These are phyloP conservation scores for Apaloderma vittatum DNA, from an alignment of 2,113 vertebrate species.

Conservation along the genomic window DNA sequence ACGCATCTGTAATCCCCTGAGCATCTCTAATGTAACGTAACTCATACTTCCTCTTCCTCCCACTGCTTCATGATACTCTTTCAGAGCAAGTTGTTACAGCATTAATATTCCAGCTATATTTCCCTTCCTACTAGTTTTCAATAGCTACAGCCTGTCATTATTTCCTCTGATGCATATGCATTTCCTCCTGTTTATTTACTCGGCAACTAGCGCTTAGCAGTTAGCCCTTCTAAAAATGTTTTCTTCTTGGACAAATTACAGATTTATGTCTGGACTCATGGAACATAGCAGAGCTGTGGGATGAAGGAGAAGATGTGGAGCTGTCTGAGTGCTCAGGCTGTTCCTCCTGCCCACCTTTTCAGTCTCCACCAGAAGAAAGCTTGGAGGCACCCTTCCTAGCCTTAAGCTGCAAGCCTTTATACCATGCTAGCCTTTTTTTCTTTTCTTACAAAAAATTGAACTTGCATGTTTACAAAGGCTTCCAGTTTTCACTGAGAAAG, in stretches of 20 bases:
- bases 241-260: neutral
- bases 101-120: neutral
- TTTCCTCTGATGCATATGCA: neutral
- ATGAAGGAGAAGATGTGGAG: neutral
- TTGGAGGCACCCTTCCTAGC: neutral
- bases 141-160: neutral
- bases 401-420: too few species aligned
- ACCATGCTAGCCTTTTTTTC: neutral
- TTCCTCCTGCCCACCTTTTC: neutral
- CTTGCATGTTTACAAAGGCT: neutral
- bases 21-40: neutral
- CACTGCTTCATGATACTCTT: neutral
- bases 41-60: neutral
- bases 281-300: neutral
- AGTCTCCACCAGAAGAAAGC: neutral
- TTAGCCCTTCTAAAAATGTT: neutral
- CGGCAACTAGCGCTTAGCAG: neutral
- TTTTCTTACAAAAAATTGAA: neutral
- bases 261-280: neutral
- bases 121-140: slow-evolving; percentile 10
- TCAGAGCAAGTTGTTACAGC: neutral
- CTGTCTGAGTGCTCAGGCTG: neutral
- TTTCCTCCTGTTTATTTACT: slow-evolving; percentile 20
- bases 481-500: neutral
- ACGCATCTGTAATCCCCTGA: neutral